Conservation (phyloP, 2,888 invertebrate genomes). For the Meiosimyza decipiens region DNA sequence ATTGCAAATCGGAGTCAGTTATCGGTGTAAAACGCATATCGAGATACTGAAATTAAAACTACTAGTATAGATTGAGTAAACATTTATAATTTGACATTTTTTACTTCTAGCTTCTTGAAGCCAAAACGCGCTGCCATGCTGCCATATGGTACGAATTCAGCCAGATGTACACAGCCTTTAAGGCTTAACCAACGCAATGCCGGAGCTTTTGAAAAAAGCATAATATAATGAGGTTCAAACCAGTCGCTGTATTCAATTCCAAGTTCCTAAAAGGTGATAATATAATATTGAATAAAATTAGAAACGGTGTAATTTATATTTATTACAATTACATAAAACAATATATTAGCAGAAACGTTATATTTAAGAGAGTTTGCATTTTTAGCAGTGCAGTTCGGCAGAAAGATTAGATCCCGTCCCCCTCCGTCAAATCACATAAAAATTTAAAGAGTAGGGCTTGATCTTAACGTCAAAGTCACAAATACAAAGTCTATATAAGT, state of each 20-base stretch:
- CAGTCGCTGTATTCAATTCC: constrained; percentile 79
- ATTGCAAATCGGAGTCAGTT: constrained; percentile 72
- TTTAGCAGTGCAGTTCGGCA: too few relatives aligned
- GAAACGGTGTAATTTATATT: too few relatives aligned
- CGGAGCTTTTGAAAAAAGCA: constrained; percentile 78
- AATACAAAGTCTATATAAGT: too few relatives aligned
- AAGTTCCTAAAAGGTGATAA: constrained; percentile 69
- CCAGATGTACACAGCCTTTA: constrained; percentile 74
- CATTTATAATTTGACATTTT: constrained; percentile 30
- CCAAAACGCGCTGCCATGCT: constrained; percentile 81
- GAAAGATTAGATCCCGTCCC: too few relatives aligned
- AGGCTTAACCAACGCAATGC: constrained; percentile 73
- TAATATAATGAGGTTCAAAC: constrained; percentile 78
- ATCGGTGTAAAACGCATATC: constrained; percentile 71
- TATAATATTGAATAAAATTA: too few relatives aligned
- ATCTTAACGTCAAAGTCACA: too few relatives aligned
- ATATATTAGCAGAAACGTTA: too few relatives aligned
- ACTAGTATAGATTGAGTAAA: background rate
- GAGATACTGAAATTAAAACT: constrained; percentile 63
- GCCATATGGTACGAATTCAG: constrained; percentile 81
- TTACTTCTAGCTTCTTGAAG: constrained; percentile 66
- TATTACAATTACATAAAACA: too few relatives aligned
- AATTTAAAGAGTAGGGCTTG: too few relatives aligned
- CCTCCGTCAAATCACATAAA: too few relatives aligned
- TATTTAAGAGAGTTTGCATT: too few relatives aligned